phyloP scores from a whole-genome alignment of 2,888 invertebrate species.

The Desoria tigrina region DNA sequence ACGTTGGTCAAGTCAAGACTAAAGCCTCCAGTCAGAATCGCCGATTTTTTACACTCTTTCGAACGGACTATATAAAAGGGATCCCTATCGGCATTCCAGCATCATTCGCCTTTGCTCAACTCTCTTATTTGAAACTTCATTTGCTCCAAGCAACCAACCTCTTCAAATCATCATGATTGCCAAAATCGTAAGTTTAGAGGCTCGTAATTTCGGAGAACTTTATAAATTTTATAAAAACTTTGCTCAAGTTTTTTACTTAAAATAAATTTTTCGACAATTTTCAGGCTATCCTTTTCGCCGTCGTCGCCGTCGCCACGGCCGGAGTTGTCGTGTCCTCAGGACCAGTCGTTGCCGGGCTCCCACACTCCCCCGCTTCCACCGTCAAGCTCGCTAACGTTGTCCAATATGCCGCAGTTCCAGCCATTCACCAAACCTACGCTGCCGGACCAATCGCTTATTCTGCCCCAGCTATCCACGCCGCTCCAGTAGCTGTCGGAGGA shows the following conservation, averaged over 20 bases:
- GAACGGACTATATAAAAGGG: constrained; percentile 27
- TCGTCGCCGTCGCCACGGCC: constrained; percentile 46
- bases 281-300: constrained; percentile 45
- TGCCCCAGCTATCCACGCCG: constrained; percentile 20
- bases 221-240: too few species aligned
- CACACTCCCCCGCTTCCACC: constrained; percentile 30
- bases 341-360: constrained; percentile 28
- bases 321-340: constrained; percentile 37
- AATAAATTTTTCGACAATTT: constrained; percentile 1
- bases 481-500: constrained; percentile 21
- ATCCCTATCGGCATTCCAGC: constrained; percentile 23
- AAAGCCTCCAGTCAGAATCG: too few species aligned
- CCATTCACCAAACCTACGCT: constrained; percentile 20
- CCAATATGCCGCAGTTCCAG: constrained; percentile 28
- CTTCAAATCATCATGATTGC: constrained; percentile 42
- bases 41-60: too few species aligned
- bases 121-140: constrained; percentile 6
- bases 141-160: constrained; percentile 26
- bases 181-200: constrained; percentile 40
- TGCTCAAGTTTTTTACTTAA: constrained; percentile 5
- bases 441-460: constrained; percentile 27
- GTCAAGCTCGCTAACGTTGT: constrained; percentile 33
- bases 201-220: background rate
- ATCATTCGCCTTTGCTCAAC: constrained; percentile 38
- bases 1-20: too few species aligned